Evolutionary conservation across 2,888 invertebrate genomes (phyloP).

Genomic region (Steromphala cineraria): DNA sequence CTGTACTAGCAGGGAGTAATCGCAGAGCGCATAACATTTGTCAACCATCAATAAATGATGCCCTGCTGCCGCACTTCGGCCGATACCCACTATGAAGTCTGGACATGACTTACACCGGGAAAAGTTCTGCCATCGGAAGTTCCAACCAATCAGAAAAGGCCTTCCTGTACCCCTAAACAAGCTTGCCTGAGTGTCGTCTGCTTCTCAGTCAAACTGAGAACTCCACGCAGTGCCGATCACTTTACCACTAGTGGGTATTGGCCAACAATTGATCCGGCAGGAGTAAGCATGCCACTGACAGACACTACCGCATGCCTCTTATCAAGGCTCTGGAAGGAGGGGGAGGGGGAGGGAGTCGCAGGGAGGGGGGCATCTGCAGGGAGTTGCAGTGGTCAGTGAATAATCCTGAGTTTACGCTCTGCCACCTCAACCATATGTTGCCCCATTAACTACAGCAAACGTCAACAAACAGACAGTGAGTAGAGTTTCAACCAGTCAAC

Average conservation of each 20-base stretch:
- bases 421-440: neutral
- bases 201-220: neutral
- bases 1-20: neutral
- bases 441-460: neutral
- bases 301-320: neutral
- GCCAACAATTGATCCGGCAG: conserved; percentile 10
- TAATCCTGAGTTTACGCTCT: neutral
- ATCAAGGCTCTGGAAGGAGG: neutral
- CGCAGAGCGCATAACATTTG: neutral
- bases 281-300: conserved; percentile 11
- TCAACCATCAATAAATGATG: neutral
- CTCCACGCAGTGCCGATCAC: conserved; percentile 3
- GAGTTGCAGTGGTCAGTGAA: neutral
- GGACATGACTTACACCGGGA: neutral
- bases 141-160: neutral
- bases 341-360: neutral
- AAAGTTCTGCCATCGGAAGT: neutral
- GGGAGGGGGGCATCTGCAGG: neutral
- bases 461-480: neutral
- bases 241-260: neutral
- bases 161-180: neutral
- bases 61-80: neutral
- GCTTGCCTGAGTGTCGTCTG: neutral
- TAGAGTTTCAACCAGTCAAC: too few species aligned
- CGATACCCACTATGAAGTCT: neutral